Conservation (phyloP, 2,888 invertebrate genomes). For the Brenthis hecate region DNA sequence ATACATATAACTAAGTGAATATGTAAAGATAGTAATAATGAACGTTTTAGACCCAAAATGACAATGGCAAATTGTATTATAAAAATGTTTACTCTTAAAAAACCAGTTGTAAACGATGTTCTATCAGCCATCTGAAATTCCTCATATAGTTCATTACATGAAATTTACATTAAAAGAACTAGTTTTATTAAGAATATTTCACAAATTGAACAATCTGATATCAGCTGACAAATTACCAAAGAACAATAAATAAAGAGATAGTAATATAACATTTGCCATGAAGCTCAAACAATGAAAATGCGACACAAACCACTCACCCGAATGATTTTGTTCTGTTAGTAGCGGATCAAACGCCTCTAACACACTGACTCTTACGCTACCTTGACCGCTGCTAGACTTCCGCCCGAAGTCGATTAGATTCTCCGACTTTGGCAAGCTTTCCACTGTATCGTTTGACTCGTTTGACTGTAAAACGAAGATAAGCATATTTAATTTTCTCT, state of each 20-base stretch:
- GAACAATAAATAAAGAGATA: neutral
- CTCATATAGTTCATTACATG: too few species aligned
- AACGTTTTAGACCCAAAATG: slow-evolving; percentile 7
- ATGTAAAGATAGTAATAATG: neutral
- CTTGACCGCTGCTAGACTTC: slow-evolving; percentile 56
- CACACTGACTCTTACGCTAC: slow-evolving; percentile 85
- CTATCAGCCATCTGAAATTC: too few species aligned
- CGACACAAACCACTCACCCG: slow-evolving; percentile 78
- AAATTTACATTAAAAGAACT: too few species aligned
- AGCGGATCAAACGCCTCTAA: slow-evolving; percentile 95
- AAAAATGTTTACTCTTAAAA: too few species aligned
- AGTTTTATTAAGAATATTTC: too few species aligned
- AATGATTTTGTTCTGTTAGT: slow-evolving; percentile 83
- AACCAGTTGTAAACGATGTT: too few species aligned
- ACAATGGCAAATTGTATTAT: slow-evolving; percentile 15
- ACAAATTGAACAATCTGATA: too few species aligned
- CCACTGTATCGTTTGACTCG: slow-evolving; percentile 67
- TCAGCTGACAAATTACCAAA: too few species aligned
- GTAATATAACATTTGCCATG: slow-evolving; percentile 32
- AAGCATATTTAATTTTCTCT: neutral
- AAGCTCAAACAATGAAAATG: slow-evolving; percentile 41
- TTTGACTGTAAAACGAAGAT: slow-evolving; percentile 57
- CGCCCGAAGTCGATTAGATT: slow-evolving; percentile 76
- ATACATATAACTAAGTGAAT: neutral
- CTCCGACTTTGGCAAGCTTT: slow-evolving; percentile 65